These are phyloP conservation scores for Spatulosminthurus flaviceps DNA, from an alignment of 2,888 invertebrate genomes.

Conservation along the genomic window DNA sequence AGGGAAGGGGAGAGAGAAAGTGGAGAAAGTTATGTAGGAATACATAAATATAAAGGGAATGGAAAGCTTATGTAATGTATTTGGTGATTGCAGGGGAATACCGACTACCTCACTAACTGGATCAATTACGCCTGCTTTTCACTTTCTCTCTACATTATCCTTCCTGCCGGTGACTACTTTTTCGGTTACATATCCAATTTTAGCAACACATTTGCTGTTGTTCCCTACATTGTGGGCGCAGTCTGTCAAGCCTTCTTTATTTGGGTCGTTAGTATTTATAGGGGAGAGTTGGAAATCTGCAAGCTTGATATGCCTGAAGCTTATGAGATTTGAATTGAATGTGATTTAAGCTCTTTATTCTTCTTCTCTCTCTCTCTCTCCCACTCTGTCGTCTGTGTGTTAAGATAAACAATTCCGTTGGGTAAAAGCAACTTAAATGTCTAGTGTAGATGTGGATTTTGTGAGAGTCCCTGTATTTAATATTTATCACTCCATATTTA, in stretches of 20 bases:
- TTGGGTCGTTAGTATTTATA: slow-evolving; percentile 13
- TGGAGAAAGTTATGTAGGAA: too few relatives aligned
- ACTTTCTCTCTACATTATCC: not conserved
- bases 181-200: not conserved
- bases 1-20: too few relatives aligned
- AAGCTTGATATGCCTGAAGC: not conserved
- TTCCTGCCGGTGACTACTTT: slow-evolving; percentile 9
- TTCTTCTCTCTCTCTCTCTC: too few relatives aligned
- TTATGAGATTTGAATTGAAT: not conserved
- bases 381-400: too few relatives aligned
- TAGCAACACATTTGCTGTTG: not conserved
- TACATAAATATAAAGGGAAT: too few relatives aligned
- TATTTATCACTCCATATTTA: too few relatives aligned
- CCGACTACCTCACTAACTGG: slow-evolving; percentile 8
- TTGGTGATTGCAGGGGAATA: not conserved
- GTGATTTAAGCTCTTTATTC: too few relatives aligned
- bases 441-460: too few relatives aligned
- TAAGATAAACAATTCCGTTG: too few relatives aligned
- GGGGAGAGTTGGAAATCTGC: not conserved
- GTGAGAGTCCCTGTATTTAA: too few relatives aligned
- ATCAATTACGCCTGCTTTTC: slow-evolving; percentile 28
- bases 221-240: not conserved
- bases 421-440: too few relatives aligned
- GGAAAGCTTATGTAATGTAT: not conserved
- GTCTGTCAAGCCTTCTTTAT: not conserved